Conservation (phyloP, 2,888 invertebrate species). For the Sesamia inferens region DNA sequence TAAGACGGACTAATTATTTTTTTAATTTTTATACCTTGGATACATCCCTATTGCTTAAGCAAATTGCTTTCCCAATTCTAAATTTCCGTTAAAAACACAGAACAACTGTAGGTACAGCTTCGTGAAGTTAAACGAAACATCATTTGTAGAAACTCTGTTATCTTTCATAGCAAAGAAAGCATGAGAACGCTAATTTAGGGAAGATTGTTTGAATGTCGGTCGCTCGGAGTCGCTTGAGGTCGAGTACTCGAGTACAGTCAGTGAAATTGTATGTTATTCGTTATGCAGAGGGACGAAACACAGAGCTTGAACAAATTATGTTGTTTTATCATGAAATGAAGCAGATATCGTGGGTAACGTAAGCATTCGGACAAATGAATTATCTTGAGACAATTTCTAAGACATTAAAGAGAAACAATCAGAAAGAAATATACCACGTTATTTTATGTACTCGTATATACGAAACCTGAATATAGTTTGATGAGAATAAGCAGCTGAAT, state of each 20-base stretch:
- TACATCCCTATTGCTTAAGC: neutral
- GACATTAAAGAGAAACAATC: neutral
- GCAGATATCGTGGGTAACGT: neutral
- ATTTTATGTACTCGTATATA: no score
- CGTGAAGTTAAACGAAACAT: conserved; percentile 9
- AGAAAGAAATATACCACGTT: no score
- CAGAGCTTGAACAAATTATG: conserved; percentile 15
- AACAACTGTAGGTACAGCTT: neutral
- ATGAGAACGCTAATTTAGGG: conserved; percentile 23
- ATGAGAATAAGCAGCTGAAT: no score
- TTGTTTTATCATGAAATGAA: neutral
- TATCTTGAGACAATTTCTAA: neutral
- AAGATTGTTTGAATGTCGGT: conserved; percentile 22
- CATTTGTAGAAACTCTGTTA: conserved; percentile 13
- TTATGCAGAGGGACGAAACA: conserved; percentile 10
- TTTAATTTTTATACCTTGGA: no score
- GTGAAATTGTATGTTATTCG: neutral
- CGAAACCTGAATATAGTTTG: no score
- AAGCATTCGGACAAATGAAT: neutral
- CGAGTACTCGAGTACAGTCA: conserved; percentile 3
- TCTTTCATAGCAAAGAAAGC: conserved; percentile 14
- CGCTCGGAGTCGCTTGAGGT: neutral
- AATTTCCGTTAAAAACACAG: conserved; percentile 1
- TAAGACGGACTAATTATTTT: no score
- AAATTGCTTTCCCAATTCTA: conserved; percentile 1